These are phyloP conservation scores for Empidonax alnorum DNA, from an alignment of 2,113 vertebrate species.

Conservation along the genomic window DNA sequence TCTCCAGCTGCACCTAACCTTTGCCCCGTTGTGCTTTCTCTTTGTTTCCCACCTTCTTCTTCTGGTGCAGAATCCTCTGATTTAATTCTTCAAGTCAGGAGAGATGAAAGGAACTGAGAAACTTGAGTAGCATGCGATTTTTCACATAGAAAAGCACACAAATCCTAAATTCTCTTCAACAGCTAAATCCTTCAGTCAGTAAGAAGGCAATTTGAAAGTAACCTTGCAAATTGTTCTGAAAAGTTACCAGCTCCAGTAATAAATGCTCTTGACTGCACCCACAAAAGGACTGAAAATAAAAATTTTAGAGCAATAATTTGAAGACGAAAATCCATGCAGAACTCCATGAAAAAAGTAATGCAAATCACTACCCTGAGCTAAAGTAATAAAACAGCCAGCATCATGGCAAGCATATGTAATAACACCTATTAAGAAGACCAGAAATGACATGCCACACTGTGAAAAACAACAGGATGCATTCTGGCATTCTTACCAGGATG, in stretches of 20 bases:
- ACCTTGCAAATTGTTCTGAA: neutral
- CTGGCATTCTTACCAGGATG: neutral
- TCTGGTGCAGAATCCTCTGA: neutral
- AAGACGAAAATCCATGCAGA: neutral
- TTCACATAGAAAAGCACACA: neutral
- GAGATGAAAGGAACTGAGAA: neutral
- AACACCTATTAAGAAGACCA: neutral
- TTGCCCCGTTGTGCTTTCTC: neutral
- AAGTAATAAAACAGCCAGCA: neutral
- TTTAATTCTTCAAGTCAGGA: neutral
- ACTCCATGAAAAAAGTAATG: neutral
- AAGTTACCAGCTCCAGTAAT: neutral
- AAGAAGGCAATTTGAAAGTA: neutral
- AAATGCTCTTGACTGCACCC: neutral
- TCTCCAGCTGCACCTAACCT: neutral
- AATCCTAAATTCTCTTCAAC: neutral
- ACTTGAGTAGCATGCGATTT: neutral
- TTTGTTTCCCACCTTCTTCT: neutral
- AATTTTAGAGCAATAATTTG: neutral
- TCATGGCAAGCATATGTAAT: neutral
- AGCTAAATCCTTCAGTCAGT: neutral
- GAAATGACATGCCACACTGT: neutral
- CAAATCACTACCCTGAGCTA: neutral
- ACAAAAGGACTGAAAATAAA: neutral
- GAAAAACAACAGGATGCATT: conserved; percentile 4